Evolutionary conservation across 2,797 vertebrate genomes (phyloP), one percentile per base, ranked within the genome.

Genomic region (Capromys pilorides): DNA sequence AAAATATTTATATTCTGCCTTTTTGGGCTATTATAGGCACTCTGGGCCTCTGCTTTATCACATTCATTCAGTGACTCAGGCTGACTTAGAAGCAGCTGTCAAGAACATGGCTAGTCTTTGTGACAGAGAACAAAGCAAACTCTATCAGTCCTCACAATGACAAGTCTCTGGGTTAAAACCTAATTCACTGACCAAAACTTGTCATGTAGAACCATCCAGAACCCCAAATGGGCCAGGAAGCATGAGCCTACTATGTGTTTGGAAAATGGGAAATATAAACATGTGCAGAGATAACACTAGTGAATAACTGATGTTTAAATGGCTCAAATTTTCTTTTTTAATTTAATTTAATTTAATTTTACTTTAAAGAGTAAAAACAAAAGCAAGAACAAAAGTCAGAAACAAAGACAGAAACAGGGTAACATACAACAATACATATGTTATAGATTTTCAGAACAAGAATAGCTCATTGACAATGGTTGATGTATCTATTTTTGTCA

Each of bases 51-150:
- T 57, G 31, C 28, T 94, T 71, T 22, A 24, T 86, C 33, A 71
- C 18, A 26, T 19, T 84, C 4, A 81, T 28, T 85, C 49, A 93
- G 66, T 89, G 59, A 87, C 31, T 86, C 87, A 69, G 57, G 19
- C 41, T 92, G 88, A 49, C 80, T 64, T 36, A 91, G 67, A 95
- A 73, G 36, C 31, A 39, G 79, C 54, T 88, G 11, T 86, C 54
- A 39, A 67, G 31, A 92, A 77, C 41, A 88, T 59, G 67, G 28
- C 14, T 57, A 96, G 49, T 88, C 11, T 92, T 90, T 90, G 31
- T 91, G 75, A 18, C 22, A 51, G n/a, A 94, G 36, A 10, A 18
- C 16, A 86, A 86, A 91, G 24, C 28, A 9, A 66, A 9, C 24
- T 80, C 45, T 90, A 61, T 87, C 80, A 4, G 9, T 94, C 80